Evolutionary conservation across 2,113 vertebrate species (phyloP).

Genomic region (Brachionichthys hirsutus): DNA sequence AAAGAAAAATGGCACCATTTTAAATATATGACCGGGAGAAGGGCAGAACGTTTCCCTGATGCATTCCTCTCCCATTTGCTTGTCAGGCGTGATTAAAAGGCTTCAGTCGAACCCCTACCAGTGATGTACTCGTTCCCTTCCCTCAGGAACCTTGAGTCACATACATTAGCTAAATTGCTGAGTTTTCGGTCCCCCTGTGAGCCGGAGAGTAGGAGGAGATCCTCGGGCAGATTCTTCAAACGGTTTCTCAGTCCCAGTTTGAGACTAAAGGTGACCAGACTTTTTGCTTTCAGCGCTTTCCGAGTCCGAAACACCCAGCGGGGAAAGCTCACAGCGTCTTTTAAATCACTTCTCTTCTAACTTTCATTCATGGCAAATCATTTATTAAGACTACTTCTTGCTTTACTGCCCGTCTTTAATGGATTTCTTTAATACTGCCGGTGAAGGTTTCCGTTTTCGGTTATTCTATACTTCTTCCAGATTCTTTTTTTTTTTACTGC

Average conservation of each 20-base stretch:
- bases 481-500: background rate
- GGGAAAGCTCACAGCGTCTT: background rate
- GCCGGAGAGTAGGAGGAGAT: conserved; percentile 24
- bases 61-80: conserved; percentile 42
- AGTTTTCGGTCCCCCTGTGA: conserved; percentile 28
- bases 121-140: conserved; percentile 56
- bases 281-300: conserved; percentile 27
- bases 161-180: conserved; percentile 64
- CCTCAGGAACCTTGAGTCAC: conserved; percentile 53
- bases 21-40: conserved; percentile 46
- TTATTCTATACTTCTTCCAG: background rate
- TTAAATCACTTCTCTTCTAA: conserved; percentile 21
- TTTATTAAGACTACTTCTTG: conserved; percentile 1
- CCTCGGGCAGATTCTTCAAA: conserved; percentile 42
- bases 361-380: background rate
- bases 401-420: conserved; percentile 10
- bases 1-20: conserved; percentile 35
- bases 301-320: conserved; percentile 17
- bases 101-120: conserved; percentile 29
- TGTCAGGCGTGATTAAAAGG: conserved; percentile 64
- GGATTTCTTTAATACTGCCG: background rate
- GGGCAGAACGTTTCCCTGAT: conserved; percentile 50
- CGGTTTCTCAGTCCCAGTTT: conserved; percentile 16
- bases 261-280: conserved; percentile 40
- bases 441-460: background rate